Conservation (phyloP, 1,140 invertebrate species). For the Triops longicaudatus region DNA sequence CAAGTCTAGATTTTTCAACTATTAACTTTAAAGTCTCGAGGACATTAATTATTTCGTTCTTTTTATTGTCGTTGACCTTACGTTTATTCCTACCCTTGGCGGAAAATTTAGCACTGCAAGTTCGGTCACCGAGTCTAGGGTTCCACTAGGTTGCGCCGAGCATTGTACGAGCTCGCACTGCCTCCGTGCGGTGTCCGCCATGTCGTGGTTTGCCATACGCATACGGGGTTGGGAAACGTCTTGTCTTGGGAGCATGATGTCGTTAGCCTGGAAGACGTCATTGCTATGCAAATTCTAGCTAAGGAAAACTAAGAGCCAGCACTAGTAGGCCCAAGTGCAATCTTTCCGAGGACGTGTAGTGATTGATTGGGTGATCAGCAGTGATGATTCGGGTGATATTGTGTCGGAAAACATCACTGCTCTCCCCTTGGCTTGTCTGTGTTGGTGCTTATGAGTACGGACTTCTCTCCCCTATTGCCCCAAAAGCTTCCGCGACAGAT, state of each 20-base stretch:
- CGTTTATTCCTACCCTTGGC: neutral
- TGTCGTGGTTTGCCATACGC: conserved; percentile 1
- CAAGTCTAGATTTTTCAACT: neutral
- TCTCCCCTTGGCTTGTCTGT: too few species aligned
- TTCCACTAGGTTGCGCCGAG: neutral
- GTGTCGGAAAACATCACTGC: neutral
- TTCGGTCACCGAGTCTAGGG: neutral
- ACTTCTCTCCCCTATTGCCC: too few species aligned
- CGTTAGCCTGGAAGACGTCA: conserved; percentile 6
- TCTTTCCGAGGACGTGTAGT: neutral
- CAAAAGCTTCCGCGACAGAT: too few species aligned
- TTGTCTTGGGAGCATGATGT: conserved; percentile 12
- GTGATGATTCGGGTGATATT: neutral
- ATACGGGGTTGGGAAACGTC: neutral
- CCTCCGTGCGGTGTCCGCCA: neutral
- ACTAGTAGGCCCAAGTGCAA: neutral
- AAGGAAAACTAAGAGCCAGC: neutral
- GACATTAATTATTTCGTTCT: neutral
- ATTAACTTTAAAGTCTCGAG: neutral
- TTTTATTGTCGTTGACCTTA: neutral
- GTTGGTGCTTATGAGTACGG: too few species aligned
- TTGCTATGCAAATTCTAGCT: conserved; percentile 8
- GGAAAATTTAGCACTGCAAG: neutral
- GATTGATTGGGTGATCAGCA: neutral
- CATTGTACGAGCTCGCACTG: neutral